phyloP scores from a whole-genome alignment of 2,888 invertebrate species.

The Eucera pruinosa region DNA sequence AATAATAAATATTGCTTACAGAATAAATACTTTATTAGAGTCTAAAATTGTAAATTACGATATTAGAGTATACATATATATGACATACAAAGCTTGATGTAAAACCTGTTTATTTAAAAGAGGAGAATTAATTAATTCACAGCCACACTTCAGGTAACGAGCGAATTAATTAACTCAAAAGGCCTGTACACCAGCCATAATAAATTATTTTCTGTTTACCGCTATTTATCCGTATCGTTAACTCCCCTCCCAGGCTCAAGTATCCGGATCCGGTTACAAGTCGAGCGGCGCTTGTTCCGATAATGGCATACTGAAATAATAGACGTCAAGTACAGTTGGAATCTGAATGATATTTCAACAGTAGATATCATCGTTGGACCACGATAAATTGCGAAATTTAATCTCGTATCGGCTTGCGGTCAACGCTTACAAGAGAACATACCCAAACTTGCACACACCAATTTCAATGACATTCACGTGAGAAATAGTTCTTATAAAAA shows the following conservation, averaged over 20 bases:
- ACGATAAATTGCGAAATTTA: slow-evolving; percentile 37
- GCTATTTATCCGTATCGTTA: slow-evolving; percentile 47
- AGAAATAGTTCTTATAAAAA: too few species aligned
- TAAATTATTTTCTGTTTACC: slow-evolving; percentile 61
- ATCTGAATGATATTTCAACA: slow-evolving; percentile 46
- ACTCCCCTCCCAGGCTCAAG: slow-evolving; percentile 24
- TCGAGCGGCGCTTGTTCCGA: slow-evolving; percentile 32
- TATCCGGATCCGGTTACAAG: slow-evolving; percentile 60
- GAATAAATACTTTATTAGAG: slow-evolving; percentile 14
- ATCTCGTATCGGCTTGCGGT: slow-evolving; percentile 26
- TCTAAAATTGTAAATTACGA: too few species aligned
- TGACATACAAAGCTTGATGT: background rate
- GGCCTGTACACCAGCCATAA: slow-evolving; percentile 18
- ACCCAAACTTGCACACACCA: background rate
- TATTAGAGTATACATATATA: background rate
- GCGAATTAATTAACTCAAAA: slow-evolving; percentile 53
- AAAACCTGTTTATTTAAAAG: background rate
- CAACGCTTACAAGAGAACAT: slow-evolving; percentile 11
- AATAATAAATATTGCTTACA: background rate
- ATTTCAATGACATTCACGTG: too few species aligned
- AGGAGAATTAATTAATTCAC: slow-evolving; percentile 17
- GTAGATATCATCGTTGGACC: slow-evolving; percentile 33
- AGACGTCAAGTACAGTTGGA: slow-evolving; percentile 42
- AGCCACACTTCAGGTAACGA: slow-evolving; percentile 28
- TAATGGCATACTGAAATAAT: slow-evolving; percentile 56